Conservation (phyloP, 2,113 vertebrate genomes). For the Zosterops hypoxanthus region DNA sequence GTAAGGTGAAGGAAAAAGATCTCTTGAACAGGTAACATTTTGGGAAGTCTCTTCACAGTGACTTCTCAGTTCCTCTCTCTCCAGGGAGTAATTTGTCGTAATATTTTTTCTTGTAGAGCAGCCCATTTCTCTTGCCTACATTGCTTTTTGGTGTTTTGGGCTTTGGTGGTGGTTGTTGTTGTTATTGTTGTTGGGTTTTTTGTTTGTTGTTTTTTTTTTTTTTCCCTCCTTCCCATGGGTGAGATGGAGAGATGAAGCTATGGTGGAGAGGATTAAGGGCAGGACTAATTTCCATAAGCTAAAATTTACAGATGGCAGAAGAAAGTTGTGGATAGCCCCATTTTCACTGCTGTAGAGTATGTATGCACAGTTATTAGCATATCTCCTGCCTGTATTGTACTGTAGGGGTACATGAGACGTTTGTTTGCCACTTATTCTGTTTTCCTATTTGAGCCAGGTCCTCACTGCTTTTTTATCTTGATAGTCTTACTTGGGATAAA, state of each 20-base stretch:
- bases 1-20: neutral
- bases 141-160: neutral
- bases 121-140: neutral
- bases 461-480: neutral
- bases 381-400: neutral
- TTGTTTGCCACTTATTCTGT: neutral
- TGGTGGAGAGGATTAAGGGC: neutral
- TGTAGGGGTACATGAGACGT: neutral
- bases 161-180: no score
- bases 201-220: neutral
- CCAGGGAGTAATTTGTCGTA: neutral
- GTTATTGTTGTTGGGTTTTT: neutral
- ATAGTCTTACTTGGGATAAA: neutral
- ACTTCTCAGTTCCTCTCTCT: neutral
- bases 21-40: neutral
- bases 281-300: neutral
- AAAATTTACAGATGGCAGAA: neutral
- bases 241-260: neutral
- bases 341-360: neutral
- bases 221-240: neutral
- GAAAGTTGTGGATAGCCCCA: neutral
- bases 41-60: neutral
- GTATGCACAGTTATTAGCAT: fast-evolving
- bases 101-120: neutral
- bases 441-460: neutral